A percentile compares a stretch with the other conserved stretches of the same genome.
Evolutionary conservation across 2,888 invertebrate species (phyloP).

Genomic region (Empis stercorea): DNA sequence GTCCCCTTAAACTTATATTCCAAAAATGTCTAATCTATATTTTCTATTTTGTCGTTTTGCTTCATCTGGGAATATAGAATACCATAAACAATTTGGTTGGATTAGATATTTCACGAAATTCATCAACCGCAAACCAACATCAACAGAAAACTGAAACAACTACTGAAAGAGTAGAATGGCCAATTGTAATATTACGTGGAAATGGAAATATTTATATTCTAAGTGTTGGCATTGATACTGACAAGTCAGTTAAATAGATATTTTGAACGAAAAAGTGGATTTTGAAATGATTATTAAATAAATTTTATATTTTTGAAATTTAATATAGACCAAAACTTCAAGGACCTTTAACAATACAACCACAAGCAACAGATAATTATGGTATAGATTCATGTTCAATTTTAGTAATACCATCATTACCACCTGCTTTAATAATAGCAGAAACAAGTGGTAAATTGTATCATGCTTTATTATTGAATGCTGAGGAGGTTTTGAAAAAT

Average conservation of each 20-base stretch:
- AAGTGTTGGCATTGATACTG: slow-evolving; percentile 32
- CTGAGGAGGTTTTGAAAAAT: slow-evolving; percentile 26
- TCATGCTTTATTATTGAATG: slow-evolving; percentile 56
- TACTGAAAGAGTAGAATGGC: slow-evolving; percentile 46
- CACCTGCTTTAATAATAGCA: slow-evolving; percentile 66
- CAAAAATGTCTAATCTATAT: no score
- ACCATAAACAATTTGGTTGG: no score
- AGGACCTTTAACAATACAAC: slow-evolving; percentile 70
- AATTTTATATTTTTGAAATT: no score
- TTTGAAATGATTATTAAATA: no score
- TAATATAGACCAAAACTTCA: slow-evolving; percentile 41
- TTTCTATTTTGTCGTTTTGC: no score
- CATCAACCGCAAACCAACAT: no score
- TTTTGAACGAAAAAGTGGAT: no score
- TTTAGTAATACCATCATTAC: slow-evolving; percentile 52
- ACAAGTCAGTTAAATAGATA: slow-evolving; percentile 34
- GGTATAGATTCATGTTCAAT: slow-evolving; percentile 77
- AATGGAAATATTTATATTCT: slow-evolving; percentile 67
- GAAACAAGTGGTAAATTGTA: slow-evolving; percentile 70
- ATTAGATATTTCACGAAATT: background rate
- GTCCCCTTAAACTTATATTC: no score
- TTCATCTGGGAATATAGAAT: no score
- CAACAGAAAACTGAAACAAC: background rate
- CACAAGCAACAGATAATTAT: slow-evolving; percentile 70
- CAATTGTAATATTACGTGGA: slow-evolving; percentile 65